These are phyloP conservation scores for Ganaspis sp. DNA, from an alignment of 1,140 invertebrate species.

Conservation along the genomic window DNA sequence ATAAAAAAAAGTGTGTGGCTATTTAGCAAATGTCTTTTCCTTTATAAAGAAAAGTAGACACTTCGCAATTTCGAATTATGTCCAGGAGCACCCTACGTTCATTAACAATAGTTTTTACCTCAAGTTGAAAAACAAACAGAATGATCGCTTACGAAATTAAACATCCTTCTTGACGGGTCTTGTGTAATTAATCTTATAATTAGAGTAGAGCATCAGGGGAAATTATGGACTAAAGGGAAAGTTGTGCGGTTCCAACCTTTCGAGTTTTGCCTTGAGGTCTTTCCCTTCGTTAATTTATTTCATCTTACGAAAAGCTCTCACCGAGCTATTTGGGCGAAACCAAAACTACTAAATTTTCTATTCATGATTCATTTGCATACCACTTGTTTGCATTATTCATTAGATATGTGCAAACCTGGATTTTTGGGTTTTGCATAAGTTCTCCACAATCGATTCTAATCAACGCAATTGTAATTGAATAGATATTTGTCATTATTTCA, in stretches of 20 bases:
- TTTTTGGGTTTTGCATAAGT: too few relatives aligned
- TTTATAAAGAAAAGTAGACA: background rate
- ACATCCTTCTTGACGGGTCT: constrained; percentile 49
- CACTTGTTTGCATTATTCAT: background rate
- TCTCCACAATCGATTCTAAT: too few relatives aligned
- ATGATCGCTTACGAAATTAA: constrained; percentile 50
- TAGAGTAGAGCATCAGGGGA: constrained; percentile 48
- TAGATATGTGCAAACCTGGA: background rate
- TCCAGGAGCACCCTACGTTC: background rate
- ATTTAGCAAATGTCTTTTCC: background rate
- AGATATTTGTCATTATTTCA: too few relatives aligned
- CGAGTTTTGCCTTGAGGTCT: background rate
- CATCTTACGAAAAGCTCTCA: background rate
- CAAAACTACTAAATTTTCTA: background rate
- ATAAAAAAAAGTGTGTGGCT: background rate
- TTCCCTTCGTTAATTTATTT: background rate
- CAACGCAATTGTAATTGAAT: too few relatives aligned
- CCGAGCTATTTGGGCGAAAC: background rate
- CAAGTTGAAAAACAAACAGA: constrained; percentile 43
- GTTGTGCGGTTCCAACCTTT: background rate
- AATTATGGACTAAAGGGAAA: constrained; percentile 45
- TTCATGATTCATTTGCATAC: background rate
- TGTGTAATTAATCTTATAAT: constrained; percentile 65
- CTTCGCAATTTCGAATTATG: background rate
- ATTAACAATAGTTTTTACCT: constrained; percentile 14